A percentile compares a stretch with the other conserved stretches of the same genome.
phyloP scores from a whole-genome alignment of 2,113 vertebrate genomes.

The Arizona elegans region DNA sequence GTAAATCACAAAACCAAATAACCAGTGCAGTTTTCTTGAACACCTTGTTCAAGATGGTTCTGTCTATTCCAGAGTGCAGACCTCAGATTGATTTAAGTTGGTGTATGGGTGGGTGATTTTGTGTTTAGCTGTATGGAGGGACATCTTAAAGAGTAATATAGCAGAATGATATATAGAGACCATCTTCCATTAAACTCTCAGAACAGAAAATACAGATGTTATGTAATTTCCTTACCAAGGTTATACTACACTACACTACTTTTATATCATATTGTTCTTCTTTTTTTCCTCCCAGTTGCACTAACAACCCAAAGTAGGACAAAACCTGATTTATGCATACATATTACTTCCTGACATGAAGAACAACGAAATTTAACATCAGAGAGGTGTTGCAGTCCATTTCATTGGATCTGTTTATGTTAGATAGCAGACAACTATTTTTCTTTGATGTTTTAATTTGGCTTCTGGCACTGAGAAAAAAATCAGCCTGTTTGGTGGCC shows the following conservation, averaged over 20 bases:
- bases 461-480: neutral
- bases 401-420: neutral
- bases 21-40: constrained; percentile 1
- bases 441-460: neutral
- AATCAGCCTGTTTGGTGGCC: neutral
- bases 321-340: neutral
- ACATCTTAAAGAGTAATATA: neutral
- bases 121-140: neutral
- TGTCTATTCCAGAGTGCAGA: neutral
- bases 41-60: neutral
- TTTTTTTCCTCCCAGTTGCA: neutral
- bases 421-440: neutral
- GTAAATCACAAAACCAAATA: neutral
- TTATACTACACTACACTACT: too few species aligned
- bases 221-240: neutral
- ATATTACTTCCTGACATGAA: neutral
- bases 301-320: neutral
- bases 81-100: neutral
- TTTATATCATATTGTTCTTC: neutral
- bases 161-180: neutral
- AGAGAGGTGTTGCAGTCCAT: neutral
- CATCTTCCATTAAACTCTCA: neutral
- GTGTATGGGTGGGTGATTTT: neutral
- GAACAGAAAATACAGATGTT: neutral
- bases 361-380: neutral